Evolutionary conservation across 2,797 vertebrate genomes (phyloP).

Genomic region (Pseudochirops corinnae): DNA sequence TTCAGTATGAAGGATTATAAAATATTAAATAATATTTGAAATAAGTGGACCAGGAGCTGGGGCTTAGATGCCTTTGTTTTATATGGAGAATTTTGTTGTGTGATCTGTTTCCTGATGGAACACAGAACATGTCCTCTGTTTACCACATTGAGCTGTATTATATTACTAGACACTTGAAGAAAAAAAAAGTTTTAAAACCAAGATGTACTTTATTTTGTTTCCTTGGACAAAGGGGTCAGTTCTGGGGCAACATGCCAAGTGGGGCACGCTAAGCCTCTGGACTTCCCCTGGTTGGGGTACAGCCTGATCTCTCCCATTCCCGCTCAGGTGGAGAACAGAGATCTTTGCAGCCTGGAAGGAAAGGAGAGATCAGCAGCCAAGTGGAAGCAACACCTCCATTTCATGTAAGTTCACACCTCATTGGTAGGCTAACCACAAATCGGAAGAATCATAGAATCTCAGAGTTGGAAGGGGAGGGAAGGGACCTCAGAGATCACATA

Average conservation of each 20-base stretch:
- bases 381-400: background rate
- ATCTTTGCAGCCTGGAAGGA: conserved; percentile 15
- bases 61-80: background rate
- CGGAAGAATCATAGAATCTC: background rate
- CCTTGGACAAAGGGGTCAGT: conserved; percentile 9
- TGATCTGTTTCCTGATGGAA: background rate
- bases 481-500: background rate
- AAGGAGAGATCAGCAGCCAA: background rate
- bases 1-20: background rate
- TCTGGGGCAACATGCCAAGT: background rate
- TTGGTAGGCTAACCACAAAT: background rate
- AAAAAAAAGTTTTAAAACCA: background rate
- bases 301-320: background rate
- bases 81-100: background rate
- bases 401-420: background rate
- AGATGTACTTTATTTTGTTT: conserved; percentile 2
- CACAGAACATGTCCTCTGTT: background rate
- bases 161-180: background rate
- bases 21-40: background rate
- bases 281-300: background rate
- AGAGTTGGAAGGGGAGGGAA: background rate
- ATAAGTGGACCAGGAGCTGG: background rate
- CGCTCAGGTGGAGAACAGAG: background rate
- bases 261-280: background rate
- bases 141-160: background rate